Percentiles rank a stretch among this genome's conserved stretches.
These are phyloP conservation scores for Neuroscelio doddi DNA, from an alignment of 2,888 invertebrate species.

Conservation along the genomic window DNA sequence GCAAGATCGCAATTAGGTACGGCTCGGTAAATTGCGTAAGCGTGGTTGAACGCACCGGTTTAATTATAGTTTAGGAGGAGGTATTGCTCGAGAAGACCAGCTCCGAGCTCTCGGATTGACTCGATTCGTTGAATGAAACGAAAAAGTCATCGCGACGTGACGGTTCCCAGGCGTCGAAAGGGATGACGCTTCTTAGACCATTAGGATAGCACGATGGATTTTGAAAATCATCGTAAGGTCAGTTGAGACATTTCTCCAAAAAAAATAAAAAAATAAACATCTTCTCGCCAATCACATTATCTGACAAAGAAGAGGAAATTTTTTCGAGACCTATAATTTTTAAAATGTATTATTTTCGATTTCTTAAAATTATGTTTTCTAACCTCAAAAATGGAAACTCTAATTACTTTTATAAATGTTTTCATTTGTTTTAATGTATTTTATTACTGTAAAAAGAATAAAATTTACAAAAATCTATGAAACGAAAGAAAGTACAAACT, in stretches of 20 bases:
- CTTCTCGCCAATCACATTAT: background rate
- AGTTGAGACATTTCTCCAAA: background rate
- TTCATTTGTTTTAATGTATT: too few relatives aligned
- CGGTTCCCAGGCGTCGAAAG: constrained; percentile 38
- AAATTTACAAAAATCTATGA: too few relatives aligned
- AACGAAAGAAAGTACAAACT: too few relatives aligned
- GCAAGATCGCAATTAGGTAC: constrained; percentile 48
- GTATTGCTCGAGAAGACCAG: constrained; percentile 43
- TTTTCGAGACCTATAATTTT: too few relatives aligned
- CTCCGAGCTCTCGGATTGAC: constrained; percentile 30
- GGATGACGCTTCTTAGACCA: constrained; percentile 19
- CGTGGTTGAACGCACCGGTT: constrained; percentile 50
- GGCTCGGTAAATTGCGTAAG: constrained; percentile 51
- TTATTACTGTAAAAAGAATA: too few relatives aligned
- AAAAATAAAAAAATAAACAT: too few relatives aligned
- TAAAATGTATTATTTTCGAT: too few relatives aligned
- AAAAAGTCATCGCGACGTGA: constrained; percentile 34
- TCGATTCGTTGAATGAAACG: constrained; percentile 39
- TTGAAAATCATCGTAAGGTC: constrained; percentile 20
- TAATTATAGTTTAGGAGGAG: constrained; percentile 50
- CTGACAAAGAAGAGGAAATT: too few relatives aligned
- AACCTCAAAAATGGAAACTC: too few relatives aligned
- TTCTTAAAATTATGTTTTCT: too few relatives aligned
- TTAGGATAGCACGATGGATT: constrained; percentile 10
- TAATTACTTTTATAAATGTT: too few relatives aligned